A percentile compares a stretch with the other conserved stretches of the same genome.
Evolutionary conservation across 2,113 vertebrate genomes (phyloP).

Genomic region (Sorex fumeus): DNA sequence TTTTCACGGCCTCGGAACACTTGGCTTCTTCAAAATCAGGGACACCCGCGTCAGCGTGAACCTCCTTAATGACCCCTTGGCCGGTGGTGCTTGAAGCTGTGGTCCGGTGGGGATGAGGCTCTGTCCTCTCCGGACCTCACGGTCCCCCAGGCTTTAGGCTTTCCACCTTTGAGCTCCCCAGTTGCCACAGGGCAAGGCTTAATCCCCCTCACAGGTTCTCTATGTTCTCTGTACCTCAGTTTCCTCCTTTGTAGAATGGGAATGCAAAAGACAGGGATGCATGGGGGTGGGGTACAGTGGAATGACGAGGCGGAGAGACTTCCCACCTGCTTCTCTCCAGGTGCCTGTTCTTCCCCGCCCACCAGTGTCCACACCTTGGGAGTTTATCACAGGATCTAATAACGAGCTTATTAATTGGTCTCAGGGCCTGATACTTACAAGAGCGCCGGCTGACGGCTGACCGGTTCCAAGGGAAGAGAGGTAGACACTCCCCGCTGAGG

Average conservation of each 20-base stretch:
- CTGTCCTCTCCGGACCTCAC: not conserved
- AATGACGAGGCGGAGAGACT: not conserved
- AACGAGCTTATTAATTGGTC: not conserved
- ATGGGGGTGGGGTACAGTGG: not conserved
- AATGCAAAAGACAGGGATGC: not conserved
- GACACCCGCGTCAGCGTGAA: slow-evolving; percentile 52
- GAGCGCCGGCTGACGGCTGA: too few relatives aligned
- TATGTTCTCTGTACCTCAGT: not conserved
- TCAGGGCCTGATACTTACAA: not conserved
- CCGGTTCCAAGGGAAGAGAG: not conserved
- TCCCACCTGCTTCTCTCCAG: not conserved
- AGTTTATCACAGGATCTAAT: not conserved
- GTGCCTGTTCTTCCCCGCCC: not conserved
- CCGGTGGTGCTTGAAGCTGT: not conserved
- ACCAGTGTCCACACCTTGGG: too few relatives aligned
- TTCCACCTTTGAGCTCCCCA: too few relatives aligned
- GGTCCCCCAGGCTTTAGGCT: not conserved
- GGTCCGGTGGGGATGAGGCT: not conserved
- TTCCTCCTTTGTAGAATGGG: not conserved
- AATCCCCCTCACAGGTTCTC: not conserved
- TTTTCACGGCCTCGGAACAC: not conserved
- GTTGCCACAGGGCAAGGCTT: too few relatives aligned
- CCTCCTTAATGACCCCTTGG: not conserved
- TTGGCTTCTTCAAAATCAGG: slow-evolving; percentile 47
- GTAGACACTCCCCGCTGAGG: not conserved